Evolutionary conservation across 2,113 vertebrate species (phyloP).

Genomic region (Baryphthengus martii): DNA sequence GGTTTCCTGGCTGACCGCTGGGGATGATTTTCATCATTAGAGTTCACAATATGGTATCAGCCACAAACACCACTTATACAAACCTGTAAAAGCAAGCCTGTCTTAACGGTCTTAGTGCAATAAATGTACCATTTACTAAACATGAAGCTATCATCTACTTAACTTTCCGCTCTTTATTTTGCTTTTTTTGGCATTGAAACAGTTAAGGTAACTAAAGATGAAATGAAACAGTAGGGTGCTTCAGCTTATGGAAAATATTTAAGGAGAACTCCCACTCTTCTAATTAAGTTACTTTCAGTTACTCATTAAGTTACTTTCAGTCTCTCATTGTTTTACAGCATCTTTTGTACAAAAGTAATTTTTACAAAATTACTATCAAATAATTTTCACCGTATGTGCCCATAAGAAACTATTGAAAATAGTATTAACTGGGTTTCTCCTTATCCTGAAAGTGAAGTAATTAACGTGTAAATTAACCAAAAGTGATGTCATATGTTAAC

Average conservation of each 20-base stretch:
- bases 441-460: neutral
- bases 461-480: neutral
- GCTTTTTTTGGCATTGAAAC: neutral
- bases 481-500: neutral
- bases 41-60: neutral
- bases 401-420: neutral
- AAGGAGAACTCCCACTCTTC: neutral
- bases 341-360: neutral
- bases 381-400: neutral
- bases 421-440: neutral
- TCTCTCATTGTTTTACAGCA: neutral
- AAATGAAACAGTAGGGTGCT: neutral
- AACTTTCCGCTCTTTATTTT: neutral
- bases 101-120: neutral
- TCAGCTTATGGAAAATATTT: neutral
- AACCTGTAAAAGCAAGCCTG: neutral
- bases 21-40: neutral
- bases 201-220: neutral
- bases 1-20: neutral
- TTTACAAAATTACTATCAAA: neutral
- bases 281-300: neutral
- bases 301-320: neutral
- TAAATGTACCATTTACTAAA: neutral
- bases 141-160: neutral
- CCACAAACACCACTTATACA: neutral